phyloP scores from a whole-genome alignment of 2,113 vertebrate species.

The Carettochelys insculpta region DNA sequence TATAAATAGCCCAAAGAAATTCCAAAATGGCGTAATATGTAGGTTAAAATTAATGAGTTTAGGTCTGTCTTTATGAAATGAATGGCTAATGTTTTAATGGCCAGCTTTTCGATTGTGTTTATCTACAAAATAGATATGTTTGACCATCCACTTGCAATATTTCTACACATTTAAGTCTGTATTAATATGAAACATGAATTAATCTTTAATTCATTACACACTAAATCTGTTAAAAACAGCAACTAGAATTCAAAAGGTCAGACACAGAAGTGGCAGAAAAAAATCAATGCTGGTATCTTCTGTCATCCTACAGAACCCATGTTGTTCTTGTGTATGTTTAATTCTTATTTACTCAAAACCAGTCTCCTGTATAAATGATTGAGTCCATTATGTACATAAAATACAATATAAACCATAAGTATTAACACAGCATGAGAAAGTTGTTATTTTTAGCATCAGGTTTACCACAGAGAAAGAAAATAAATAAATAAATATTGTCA shows the following conservation, averaged over 20 bases:
- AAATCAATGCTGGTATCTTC: constrained; percentile 62
- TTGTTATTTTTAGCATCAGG: neutral
- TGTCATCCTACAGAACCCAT: constrained; percentile 47
- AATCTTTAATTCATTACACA: constrained; percentile 64
- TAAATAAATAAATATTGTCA: neutral
- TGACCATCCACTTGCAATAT: neutral
- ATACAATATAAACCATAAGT: neutral
- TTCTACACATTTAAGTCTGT: neutral
- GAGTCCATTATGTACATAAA: neutral
- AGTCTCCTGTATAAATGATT: constrained; percentile 18
- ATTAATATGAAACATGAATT: constrained; percentile 4
- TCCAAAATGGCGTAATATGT: neutral
- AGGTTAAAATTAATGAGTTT: neutral
- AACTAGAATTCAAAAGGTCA: constrained; percentile 59
- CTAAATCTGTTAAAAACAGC: constrained; percentile 41
- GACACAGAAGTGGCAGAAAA: constrained; percentile 45
- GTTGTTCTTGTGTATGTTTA: constrained; percentile 41
- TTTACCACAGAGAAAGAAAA: neutral
- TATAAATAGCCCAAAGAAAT: neutral
- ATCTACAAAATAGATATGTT: neutral
- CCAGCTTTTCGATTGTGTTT: constrained; percentile 1
- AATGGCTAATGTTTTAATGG: neutral
- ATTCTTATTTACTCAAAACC: constrained; percentile 50
- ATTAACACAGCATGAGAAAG: neutral
- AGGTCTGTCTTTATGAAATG: neutral